These are phyloP conservation scores for Oopsacas minuta DNA, from an alignment of 37 sponge, comb jelly and placozoan genomes.

Conservation along the genomic window DNA sequence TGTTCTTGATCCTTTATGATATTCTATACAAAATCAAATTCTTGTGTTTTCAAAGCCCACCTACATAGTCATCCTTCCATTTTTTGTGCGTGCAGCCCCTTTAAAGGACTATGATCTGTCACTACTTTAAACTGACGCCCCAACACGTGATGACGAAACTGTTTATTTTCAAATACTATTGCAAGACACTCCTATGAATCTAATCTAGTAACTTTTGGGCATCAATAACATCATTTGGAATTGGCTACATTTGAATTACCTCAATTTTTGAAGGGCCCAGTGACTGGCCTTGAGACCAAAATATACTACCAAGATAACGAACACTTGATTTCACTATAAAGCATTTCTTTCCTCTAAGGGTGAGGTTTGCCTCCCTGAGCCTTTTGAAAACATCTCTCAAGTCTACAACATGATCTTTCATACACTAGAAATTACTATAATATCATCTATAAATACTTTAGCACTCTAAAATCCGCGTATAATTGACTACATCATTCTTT, in stretches of 20 bases:
- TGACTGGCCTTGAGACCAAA: neutral
- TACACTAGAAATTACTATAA: neutral
- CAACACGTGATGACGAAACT: slow-evolving; percentile 38
- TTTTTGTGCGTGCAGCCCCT: slow-evolving; percentile 38
- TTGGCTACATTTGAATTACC: neutral
- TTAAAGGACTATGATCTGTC: slow-evolving; percentile 32
- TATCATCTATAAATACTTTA: neutral
- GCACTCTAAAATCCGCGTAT: slow-evolving; percentile 11
- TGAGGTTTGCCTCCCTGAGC: neutral
- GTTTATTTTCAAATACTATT: slow-evolving; percentile 31
- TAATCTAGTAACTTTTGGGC: neutral
- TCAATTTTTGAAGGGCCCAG: neutral
- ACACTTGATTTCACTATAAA: neutral
- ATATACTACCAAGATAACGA: neutral
- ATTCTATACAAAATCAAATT: slow-evolving; percentile 32
- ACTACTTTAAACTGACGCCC: slow-evolving; percentile 23
- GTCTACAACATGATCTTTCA: neutral
- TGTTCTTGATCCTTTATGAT: slow-evolving; percentile 24
- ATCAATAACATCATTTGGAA: neutral
- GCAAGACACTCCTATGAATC: slow-evolving; percentile 28
- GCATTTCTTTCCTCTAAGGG: neutral
- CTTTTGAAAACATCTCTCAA: neutral
- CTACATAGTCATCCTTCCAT: slow-evolving; percentile 42
- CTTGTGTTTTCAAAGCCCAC: slow-evolving; percentile 36
- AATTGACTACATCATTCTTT: slow-evolving; percentile 30